Conservation (phyloP, 2,888 invertebrate species). For the Drosophila greeni region DNA sequence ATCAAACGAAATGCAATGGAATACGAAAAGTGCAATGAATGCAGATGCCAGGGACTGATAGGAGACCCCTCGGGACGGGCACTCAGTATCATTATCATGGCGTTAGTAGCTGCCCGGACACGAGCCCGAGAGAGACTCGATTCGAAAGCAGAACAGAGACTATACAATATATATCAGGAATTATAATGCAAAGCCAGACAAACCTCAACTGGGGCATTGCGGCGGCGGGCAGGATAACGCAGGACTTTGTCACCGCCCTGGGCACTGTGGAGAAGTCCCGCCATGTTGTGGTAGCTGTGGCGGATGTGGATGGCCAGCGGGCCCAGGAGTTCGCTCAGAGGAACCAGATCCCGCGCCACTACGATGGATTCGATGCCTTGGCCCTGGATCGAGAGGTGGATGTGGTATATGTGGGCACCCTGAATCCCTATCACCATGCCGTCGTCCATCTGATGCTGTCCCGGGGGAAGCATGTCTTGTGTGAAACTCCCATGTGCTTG, state of each 20-base stretch:
- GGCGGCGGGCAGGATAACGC: conserved; percentile 90
- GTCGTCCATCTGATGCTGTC: conserved; percentile 86
- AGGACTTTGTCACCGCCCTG: conserved; percentile 89
- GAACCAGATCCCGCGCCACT: conserved; percentile 85
- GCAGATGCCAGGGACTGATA: conserved; percentile 62
- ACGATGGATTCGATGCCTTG: conserved; percentile 87
- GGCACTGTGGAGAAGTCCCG: conserved; percentile 82
- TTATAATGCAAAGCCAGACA: conserved; percentile 50
- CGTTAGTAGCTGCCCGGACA: conserved; percentile 45
- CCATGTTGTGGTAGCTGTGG: conserved; percentile 84
- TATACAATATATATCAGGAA: conserved; percentile 11
- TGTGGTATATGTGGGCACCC: conserved; percentile 89
- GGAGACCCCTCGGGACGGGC: conserved; percentile 32
- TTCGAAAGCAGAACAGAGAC: conserved; percentile 17
- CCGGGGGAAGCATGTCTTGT: conserved; percentile 90
- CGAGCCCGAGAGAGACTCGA: conserved; percentile 33
- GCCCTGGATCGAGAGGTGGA: conserved; percentile 88
- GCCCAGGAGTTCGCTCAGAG: conserved; percentile 87
- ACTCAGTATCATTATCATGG: conserved; percentile 39
- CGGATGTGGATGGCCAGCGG: conserved; percentile 85
- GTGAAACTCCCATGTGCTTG: conserved; percentile 93
- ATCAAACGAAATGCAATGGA: conserved; percentile 55
- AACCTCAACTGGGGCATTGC: conserved; percentile 87
- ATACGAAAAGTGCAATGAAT: conserved; percentile 52
- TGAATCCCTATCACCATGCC: conserved; percentile 87